These are phyloP conservation scores for Erithacus rubecula DNA, from an alignment of 2,797 vertebrate species.

Conservation along the genomic window DNA sequence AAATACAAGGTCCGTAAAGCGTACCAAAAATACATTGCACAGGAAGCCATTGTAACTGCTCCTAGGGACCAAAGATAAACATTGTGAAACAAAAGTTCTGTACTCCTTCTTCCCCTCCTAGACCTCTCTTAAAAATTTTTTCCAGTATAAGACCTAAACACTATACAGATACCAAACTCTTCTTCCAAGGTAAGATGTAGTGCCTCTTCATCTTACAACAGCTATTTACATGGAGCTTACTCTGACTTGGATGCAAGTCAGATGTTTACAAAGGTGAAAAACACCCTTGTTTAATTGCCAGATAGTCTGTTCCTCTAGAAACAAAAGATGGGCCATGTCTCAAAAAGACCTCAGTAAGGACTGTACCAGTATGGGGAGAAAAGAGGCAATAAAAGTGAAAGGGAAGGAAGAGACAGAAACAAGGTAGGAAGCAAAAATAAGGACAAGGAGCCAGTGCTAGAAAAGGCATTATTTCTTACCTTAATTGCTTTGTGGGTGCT, in stretches of 20 bases:
- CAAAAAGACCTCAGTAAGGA: not conserved
- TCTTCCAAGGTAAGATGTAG: not conserved
- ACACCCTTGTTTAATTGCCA: not conserved
- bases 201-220: not conserved
- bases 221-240: not conserved
- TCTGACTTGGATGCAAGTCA: not conserved
- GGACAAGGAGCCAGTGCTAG: not conserved
- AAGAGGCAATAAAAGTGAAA: not conserved
- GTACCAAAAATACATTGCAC: not conserved
- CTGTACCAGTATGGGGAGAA: not conserved
- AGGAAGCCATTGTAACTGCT: not conserved
- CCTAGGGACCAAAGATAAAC: not conserved
- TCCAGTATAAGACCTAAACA: not conserved
- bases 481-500: conserved; percentile 90
- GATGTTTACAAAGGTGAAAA: not conserved
- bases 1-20: not conserved
- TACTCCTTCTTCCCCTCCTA: not conserved
- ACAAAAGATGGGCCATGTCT: not conserved
- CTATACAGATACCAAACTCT: not conserved
- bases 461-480: conserved; percentile 66
- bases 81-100: not conserved
- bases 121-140: not conserved
- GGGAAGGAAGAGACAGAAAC: not conserved
- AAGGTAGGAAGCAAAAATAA: not conserved
- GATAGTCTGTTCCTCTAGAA: not conserved